Base-by-base conservation (phyloP, 1,140 invertebrate genomes). In the Bombus sylvicola region DNA sequence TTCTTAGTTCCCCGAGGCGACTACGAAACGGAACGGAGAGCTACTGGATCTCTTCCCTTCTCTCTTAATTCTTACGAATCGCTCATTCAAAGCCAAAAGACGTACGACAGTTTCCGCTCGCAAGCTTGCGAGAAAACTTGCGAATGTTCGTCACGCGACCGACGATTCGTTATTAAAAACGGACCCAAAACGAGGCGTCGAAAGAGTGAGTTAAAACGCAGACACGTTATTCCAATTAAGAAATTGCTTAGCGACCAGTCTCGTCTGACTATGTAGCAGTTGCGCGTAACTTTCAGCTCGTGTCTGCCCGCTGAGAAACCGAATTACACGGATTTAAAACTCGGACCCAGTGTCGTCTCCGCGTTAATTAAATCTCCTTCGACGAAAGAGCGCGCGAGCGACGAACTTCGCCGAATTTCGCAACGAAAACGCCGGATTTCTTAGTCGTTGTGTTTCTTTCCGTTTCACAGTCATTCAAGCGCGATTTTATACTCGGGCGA, bases 201-300 rank as follows among this genome's bases (percentile, higher is more conserved):
- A 47, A 8, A 76, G 25, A n/a, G n/a, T 8, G 13, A 62, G 53
- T 37, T 59, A 37, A 82, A 82, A 62, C n/a, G 9, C 9, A 3
- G 31, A 74, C 13, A 47, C 34, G 39, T 75, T 74, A n/a, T 39
- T 47, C 53, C 22, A 82, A 82, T 82, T 82, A 62, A n/a, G 71
- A 37, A 74, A 74, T 34, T 64, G n/a, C 37, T 22, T 9, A 28
- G 53, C 22, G 18, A 28, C 25, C 34, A n/a, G 39, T 4, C 41
- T 18, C 13, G 18, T 37, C 39, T 53, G 39, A 25, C 10, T 6
- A 31, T 31, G 64, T 15, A 15, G 5, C 15, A 34, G 3, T 6
- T 66, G 6, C 15, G 28, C n/a, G 41, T 6, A 53, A 71, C 66
- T n/a, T 39, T 28, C 18, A 28, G 22, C 57, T 18, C 13, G 34